phyloP scores from a whole-genome alignment of 2,888 invertebrate genomes.

The Apotomis betuletana region DNA sequence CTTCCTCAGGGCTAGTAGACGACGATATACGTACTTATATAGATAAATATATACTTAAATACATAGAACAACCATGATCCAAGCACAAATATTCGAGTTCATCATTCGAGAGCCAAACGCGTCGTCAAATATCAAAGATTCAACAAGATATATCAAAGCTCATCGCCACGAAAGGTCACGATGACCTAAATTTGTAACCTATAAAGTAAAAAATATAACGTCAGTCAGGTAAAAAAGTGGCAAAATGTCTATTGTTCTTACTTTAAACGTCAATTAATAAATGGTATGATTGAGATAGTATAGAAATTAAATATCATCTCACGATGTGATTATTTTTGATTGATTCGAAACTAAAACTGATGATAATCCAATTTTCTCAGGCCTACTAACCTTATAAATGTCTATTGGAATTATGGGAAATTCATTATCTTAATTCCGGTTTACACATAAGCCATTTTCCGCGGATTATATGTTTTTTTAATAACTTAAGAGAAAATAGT shows the following conservation, averaged over 20 bases:
- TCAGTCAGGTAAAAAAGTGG: neutral
- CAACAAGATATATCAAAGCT: neutral
- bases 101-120: too few species aligned
- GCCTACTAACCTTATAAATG: constrained; percentile 11
- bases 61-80: too few species aligned
- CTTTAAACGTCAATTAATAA: constrained; percentile 5
- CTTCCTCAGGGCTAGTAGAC: too few species aligned
- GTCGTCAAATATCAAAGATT: too few species aligned
- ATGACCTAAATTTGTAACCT: neutral
- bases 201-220: neutral
- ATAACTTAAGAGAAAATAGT: too few species aligned
- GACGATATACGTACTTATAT: too few species aligned
- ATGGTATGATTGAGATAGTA: neutral
- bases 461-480: too few species aligned
- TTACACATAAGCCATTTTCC: neutral
- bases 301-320: neutral
- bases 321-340: neutral
- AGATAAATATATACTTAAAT: too few species aligned
- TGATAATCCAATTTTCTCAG: constrained; percentile 1
- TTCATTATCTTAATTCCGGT: neutral
- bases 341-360: neutral
- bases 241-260: constrained; percentile 4
- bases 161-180: neutral
- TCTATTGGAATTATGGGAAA: neutral
- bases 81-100: too few species aligned